Percentiles rank a stretch among this genome's conserved stretches.
phyloP scores from a whole-genome alignment of 2,113 vertebrate species.

The Vireo altiloquus region DNA sequence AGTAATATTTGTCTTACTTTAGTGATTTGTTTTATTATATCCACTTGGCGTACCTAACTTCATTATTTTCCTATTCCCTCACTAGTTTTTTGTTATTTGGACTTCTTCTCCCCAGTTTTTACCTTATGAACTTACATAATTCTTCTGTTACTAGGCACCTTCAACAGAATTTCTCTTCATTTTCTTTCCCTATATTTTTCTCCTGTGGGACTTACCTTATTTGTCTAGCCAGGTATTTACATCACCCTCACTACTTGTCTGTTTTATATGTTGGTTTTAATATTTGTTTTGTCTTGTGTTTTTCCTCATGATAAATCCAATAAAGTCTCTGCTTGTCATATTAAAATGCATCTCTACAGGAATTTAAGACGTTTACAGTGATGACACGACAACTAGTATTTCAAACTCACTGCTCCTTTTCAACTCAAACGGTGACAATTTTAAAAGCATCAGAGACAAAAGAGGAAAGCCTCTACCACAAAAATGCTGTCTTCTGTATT shows the following conservation, averaged over 20 bases:
- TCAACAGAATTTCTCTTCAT: neutral
- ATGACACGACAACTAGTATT: neutral
- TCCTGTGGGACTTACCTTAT: neutral
- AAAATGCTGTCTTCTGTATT: neutral
- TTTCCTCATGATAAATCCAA: neutral
- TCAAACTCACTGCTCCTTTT: neutral
- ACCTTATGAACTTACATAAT: neutral
- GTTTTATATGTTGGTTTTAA: neutral
- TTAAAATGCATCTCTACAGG: neutral
- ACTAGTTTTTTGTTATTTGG: neutral
- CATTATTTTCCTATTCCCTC: constrained; percentile 10
- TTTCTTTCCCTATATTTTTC: neutral
- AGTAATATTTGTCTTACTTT: constrained; percentile 20
- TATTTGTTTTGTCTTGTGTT: constrained; percentile 17
- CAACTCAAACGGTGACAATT: neutral
- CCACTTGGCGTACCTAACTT: neutral
- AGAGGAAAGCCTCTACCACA: neutral
- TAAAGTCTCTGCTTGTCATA: neutral
- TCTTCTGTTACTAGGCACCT: neutral
- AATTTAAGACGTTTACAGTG: neutral
- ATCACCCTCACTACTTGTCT: neutral
- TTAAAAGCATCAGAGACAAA: neutral
- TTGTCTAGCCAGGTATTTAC: neutral
- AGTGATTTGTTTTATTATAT: constrained; percentile 1
- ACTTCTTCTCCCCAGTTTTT: neutral